Conservation (phyloP, 2,797 vertebrate species). For the Poeciliopsis gracilis region DNA sequence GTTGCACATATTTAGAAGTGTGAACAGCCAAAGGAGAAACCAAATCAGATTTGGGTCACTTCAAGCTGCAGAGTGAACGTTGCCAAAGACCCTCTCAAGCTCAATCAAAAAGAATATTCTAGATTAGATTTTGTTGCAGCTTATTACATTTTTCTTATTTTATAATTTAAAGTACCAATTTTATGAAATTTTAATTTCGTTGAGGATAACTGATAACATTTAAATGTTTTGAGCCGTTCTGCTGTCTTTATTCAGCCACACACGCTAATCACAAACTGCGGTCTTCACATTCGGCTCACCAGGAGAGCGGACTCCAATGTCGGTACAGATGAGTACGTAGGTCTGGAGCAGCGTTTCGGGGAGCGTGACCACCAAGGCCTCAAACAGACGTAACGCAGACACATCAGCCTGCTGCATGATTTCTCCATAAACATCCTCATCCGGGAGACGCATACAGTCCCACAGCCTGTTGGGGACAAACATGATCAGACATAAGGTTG, state of each 20-base stretch:
- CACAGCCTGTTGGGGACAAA: constrained; percentile 77
- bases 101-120: background rate
- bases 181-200: background rate
- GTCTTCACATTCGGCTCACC: constrained; percentile 63
- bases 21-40: too few relatives aligned
- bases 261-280: background rate
- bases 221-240: background rate
- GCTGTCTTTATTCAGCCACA: background rate
- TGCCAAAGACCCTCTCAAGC: background rate
- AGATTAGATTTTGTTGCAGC: background rate
- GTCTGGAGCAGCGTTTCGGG: constrained; percentile 86
- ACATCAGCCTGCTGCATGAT: constrained; percentile 83
- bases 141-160: background rate
- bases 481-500: background rate
- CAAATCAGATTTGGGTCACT: too few relatives aligned
- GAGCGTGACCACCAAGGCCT: constrained; percentile 85
- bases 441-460: constrained; percentile 68
- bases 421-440: constrained; percentile 52
- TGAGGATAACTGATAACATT: background rate
- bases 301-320: constrained; percentile 78
- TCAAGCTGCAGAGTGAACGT: too few relatives aligned
- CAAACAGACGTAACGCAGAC: constrained; percentile 83
- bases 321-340: constrained; percentile 79
- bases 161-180: background rate
- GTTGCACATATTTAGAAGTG: too few relatives aligned